Evolutionary conservation across 2,797 vertebrate genomes (phyloP).

Genomic region (Tapera naevia): DNA sequence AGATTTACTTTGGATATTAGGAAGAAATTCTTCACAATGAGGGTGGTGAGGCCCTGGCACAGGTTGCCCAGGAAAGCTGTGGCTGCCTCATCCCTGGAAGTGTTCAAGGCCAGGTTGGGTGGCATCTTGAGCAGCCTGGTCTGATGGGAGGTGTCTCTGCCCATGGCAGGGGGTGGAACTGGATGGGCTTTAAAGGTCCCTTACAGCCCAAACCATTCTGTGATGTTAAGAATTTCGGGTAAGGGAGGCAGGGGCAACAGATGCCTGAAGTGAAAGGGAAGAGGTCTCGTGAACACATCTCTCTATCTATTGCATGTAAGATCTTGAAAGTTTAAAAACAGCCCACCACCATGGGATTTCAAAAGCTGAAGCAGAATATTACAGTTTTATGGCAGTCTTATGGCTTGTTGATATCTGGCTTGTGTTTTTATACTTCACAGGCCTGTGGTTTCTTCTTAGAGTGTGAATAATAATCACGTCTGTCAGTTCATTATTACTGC

Average conservation of each 20-base stretch:
- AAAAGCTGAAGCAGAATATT: neutral
- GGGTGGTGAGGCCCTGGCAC: too few species aligned
- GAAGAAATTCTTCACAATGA: too few species aligned
- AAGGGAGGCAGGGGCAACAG: neutral
- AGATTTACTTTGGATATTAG: too few species aligned
- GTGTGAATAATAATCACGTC: neutral
- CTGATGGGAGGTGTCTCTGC: too few species aligned
- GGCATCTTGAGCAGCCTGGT: too few species aligned
- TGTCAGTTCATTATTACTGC: neutral
- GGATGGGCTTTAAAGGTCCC: too few species aligned
- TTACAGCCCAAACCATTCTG: too few species aligned
- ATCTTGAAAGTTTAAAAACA: neutral
- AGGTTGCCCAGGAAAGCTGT: too few species aligned
- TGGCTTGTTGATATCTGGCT: neutral
- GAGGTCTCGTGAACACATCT: neutral
- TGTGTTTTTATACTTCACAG: neutral
- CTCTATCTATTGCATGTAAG: neutral
- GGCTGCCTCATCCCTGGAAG: too few species aligned
- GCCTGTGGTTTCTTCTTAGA: neutral
- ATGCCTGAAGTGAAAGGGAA: neutral
- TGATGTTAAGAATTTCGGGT: neutral
- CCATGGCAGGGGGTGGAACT: too few species aligned
- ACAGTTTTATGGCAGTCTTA: neutral
- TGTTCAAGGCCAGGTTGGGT: too few species aligned
- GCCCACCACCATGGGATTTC: neutral